Conservation (phyloP, 2,888 invertebrate genomes). For the Bhutanitis thaidina region DNA sequence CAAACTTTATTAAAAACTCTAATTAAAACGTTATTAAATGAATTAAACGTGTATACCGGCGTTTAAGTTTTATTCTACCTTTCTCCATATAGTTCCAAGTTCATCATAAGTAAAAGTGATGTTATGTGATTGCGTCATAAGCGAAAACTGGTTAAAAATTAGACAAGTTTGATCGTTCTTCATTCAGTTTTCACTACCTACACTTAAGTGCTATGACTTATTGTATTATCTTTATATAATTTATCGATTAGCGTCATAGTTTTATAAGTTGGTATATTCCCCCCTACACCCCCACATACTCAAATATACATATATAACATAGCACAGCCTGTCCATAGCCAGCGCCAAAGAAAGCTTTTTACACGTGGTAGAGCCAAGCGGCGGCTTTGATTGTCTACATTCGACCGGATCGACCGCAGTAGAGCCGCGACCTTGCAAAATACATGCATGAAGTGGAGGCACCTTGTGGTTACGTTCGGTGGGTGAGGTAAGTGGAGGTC, state of each 20-base stretch:
- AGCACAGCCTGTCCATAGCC: no score
- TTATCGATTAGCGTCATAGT: neutral
- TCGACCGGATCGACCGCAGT: no score
- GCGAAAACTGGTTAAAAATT: conserved; percentile 20
- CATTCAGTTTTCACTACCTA: conserved; percentile 17
- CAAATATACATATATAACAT: no score
- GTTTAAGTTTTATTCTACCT: conserved; percentile 8
- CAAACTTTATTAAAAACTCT: neutral
- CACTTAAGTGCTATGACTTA: neutral
- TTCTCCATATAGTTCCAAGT: conserved; percentile 20
- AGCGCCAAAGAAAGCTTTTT: no score
- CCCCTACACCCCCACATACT: no score
- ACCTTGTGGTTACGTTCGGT: no score
- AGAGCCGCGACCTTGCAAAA: no score
- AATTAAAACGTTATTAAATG: neutral
- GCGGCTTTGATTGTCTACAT: no score
- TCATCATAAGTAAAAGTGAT: conserved; percentile 19
- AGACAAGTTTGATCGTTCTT: conserved; percentile 8
- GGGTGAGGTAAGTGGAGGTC: no score
- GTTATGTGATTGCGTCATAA: conserved; percentile 13
- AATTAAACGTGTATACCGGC: neutral
- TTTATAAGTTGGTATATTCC: no score
- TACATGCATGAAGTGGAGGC: no score
- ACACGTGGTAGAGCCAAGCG: no score
- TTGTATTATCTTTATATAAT: conserved; percentile 5